Percentiles rank a stretch among this genome's conserved stretches.
Evolutionary conservation across 2,113 vertebrate genomes (phyloP).

Genomic region (Psilopsiagon aymara): DNA sequence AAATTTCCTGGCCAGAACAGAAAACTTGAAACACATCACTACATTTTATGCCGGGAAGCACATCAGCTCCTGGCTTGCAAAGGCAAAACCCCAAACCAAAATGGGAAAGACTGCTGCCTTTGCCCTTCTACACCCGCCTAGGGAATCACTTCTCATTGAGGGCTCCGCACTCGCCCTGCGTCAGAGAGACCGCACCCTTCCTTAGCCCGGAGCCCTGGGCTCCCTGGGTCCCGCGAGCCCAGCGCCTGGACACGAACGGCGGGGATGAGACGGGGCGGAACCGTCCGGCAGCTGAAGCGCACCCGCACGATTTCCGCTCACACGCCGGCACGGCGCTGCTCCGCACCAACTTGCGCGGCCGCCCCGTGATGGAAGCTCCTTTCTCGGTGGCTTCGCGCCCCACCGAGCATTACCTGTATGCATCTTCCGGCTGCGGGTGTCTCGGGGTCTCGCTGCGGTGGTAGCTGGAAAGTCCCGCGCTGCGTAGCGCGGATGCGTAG

Average conservation of each 20-base stretch:
- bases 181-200: not conserved
- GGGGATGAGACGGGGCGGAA: not conserved
- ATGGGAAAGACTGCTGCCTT: not conserved
- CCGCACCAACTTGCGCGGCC: not conserved
- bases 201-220: not conserved
- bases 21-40: not conserved
- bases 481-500: not conserved
- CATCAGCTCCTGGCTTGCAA: not conserved
- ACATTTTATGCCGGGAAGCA: not conserved
- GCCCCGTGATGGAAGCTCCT: not conserved
- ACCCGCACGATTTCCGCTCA: not conserved
- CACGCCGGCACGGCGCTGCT: not conserved
- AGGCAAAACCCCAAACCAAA: not conserved
- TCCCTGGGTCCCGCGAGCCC: not conserved
- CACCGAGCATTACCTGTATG: not conserved
- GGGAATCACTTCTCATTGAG: fast-evolving
- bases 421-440: not conserved
- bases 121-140: not conserved
- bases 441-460: not conserved
- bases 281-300: not conserved
- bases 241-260: not conserved
- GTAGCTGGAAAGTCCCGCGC: not conserved
- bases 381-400: not conserved
- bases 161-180: not conserved
- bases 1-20: not conserved